A percentile compares a stretch with the other conserved stretches of the same genome.
These are phyloP conservation scores for Xanthorhoe spadicearia DNA, from an alignment of 2,888 invertebrate genomes.

Conservation along the genomic window DNA sequence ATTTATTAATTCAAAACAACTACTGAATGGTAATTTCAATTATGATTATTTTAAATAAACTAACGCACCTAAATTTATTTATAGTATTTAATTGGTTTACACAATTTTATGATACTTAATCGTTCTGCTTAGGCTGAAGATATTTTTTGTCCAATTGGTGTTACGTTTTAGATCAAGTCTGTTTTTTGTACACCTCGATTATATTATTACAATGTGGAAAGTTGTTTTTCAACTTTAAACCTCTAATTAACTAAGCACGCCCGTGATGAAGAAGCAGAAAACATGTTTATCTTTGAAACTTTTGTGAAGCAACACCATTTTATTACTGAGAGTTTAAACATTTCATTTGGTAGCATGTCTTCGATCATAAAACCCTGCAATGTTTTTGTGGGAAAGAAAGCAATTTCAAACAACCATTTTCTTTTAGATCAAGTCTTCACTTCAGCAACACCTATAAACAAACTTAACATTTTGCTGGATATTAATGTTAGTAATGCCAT, in stretches of 20 bases:
- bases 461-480: not conserved
- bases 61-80: no score
- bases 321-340: conserved; percentile 1
- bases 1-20: no score
- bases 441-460: conserved; percentile 1
- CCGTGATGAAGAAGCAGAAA: conserved; percentile 4
- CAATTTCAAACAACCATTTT: not conserved
- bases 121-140: not conserved
- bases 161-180: conserved; percentile 41
- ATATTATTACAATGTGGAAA: conserved; percentile 53
- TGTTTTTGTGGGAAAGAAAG: conserved; percentile 3
- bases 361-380: conserved; percentile 34
- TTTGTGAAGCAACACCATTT: conserved; percentile 1
- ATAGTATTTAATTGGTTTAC: not conserved
- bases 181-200: conserved; percentile 63
- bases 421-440: not conserved
- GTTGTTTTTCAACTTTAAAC: conserved; percentile 37
- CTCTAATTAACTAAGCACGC: conserved; percentile 21
- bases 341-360: conserved; percentile 5
- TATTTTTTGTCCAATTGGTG: conserved; percentile 15
- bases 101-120: not conserved
- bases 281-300: conserved; percentile 13
- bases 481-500: not conserved
- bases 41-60: no score
- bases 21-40: no score